Percentiles rank a stretch among this genome's conserved stretches.
phyloP scores from a whole-genome alignment of 2,797 vertebrate species.

The Megaceryle alcyon region DNA sequence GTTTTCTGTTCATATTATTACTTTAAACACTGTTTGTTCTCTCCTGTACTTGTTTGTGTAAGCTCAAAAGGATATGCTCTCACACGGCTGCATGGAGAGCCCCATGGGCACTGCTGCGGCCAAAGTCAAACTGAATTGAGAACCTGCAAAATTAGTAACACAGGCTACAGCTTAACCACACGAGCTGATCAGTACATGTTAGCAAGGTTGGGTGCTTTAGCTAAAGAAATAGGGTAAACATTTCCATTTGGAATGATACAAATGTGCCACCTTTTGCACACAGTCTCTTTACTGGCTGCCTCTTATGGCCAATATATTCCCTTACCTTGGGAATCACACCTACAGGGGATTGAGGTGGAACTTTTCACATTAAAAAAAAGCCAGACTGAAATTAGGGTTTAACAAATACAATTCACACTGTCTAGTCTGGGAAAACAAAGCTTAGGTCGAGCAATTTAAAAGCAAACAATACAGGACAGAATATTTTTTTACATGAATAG shows the following conservation, averaged over 20 bases:
- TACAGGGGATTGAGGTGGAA: neutral
- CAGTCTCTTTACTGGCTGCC: neutral
- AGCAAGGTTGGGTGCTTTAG: neutral
- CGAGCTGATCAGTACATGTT: accelerated
- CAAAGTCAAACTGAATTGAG: neutral
- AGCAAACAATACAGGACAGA: neutral
- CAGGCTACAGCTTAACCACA: neutral
- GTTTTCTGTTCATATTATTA: neutral
- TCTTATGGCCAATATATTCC: neutral
- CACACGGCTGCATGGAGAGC: neutral
- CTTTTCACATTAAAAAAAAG: neutral
- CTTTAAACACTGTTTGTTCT: neutral
- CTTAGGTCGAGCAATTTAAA: neutral
- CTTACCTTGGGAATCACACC: neutral
- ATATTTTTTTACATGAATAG: neutral
- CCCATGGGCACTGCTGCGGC: accelerated
- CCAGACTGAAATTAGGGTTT: neutral
- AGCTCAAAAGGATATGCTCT: neutral
- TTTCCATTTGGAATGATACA: neutral
- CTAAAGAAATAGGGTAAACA: neutral
- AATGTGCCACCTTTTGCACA: neutral
- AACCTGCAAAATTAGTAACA: neutral
- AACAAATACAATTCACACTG: neutral
- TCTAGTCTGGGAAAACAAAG: neutral
- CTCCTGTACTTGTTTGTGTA: accelerated